Conservation (phyloP, 2,797 vertebrate species). For the Sphaeramia orbicularis region DNA sequence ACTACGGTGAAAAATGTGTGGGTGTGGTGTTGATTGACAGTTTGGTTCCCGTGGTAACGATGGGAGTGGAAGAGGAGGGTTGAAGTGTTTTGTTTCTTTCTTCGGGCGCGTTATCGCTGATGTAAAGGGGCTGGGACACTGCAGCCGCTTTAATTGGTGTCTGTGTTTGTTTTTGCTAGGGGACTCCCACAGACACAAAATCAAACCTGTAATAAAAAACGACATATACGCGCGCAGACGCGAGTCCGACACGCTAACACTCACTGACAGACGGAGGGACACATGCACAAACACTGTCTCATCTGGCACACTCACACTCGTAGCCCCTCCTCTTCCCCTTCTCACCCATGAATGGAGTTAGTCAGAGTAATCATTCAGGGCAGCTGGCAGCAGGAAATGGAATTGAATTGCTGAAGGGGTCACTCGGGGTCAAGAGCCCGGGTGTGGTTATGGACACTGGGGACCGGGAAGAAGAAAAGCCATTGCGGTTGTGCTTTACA, state of each 20-base stretch:
- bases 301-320: conserved; percentile 20
- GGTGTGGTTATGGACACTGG: conserved; percentile 64
- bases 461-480: conserved; percentile 49
- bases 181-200: conserved; percentile 60
- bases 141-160: conserved; percentile 64
- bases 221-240: conserved; percentile 11
- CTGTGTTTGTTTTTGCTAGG: conserved; percentile 54
- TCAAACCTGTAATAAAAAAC: conserved; percentile 60
- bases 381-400: conserved; percentile 80
- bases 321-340: neutral
- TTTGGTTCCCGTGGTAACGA: conserved; percentile 15
- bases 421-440: conserved; percentile 67
- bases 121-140: conserved; percentile 41
- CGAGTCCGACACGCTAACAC: conserved; percentile 13
- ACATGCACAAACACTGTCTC: conserved; percentile 4
- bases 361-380: conserved; percentile 79
- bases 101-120: conserved; percentile 32
- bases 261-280: conserved; percentile 14
- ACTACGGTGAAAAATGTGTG: conserved; percentile 1
- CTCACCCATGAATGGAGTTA: conserved; percentile 63
- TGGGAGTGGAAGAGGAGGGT: neutral
- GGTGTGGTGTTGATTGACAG: conserved; percentile 12
- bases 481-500: conserved; percentile 33
- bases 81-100: conserved; percentile 13
- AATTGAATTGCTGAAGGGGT: conserved; percentile 77